Base-by-base conservation (phyloP, 2,113 vertebrate genomes). In the Strix aluco region DNA sequence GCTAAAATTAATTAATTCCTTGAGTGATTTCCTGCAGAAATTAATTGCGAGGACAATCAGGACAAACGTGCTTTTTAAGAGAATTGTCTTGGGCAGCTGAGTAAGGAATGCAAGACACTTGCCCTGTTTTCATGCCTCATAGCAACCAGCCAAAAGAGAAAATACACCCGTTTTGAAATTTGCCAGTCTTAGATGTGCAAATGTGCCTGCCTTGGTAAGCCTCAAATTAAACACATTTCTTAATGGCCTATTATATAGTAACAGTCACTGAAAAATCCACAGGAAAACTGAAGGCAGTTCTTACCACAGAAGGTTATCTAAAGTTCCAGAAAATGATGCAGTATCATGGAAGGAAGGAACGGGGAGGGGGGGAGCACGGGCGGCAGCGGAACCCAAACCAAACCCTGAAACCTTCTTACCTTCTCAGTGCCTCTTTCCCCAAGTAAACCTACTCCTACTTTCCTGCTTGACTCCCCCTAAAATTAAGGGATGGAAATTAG, bases 191-290 rank as follows among this genome's bases (percentile, higher is more conserved):
- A 75, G 47, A 63, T 30, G 16, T 29, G 55, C 38, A 75, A 51
- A 63, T 30, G 16, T 29, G 55, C 38, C 44, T 77, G 82, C 42
- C 81, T 92, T 34, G 6, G 44, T 62, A 95, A 73, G 3, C 73
- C 74, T 95, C 85, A 96, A 96, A 95, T 95, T 92, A 95, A 96
- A 95, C 46, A 87, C 17, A 9, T 88, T 96, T 87, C 47, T 80
- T 92, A 94, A 88, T 73, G 38, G 57, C 32, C 29, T 58, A 51
- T 95, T 92, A 90, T 34, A 70, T 3, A 92, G 40, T 46, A 93
- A 91, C 34, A 63, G 18, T 47, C 65, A 54, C 77, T 94, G 83
- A 95, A 84, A 94, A 34, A 78, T 44, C 44, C 49, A 83, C 8
- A 32, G 61, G 91, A 85, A 97, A 71, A 71, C 1, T 61, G 69